Evolutionary conservation across 2,113 vertebrate species (phyloP).

Genomic region (Chauna torquata): DNA sequence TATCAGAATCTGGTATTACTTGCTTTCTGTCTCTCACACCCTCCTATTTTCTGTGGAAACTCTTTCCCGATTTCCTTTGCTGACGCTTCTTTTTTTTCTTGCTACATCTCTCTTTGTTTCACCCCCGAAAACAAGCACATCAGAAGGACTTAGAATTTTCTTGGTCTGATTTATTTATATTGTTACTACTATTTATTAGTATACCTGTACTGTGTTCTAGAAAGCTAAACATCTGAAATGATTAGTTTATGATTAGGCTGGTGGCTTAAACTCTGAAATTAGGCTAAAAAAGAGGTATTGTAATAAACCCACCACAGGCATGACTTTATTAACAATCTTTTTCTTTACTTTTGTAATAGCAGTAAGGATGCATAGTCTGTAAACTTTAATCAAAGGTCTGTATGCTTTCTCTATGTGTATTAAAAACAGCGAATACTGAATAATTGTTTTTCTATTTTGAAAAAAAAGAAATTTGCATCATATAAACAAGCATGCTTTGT

Average conservation of each 20-base stretch:
- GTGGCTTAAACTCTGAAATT: neutral
- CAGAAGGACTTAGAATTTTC: neutral
- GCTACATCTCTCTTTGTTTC: neutral
- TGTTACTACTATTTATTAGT: neutral
- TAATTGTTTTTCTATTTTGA: neutral
- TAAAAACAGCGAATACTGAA: neutral
- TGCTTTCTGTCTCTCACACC: neutral
- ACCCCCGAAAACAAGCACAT: neutral
- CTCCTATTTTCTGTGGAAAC: neutral
- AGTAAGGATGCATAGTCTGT: neutral
- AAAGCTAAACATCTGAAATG: neutral
- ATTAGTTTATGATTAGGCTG: neutral
- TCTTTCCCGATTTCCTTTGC: neutral
- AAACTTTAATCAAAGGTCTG: neutral
- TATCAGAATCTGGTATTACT: neutral
- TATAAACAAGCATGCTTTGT: neutral
- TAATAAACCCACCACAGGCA: neutral
- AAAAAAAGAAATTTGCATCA: neutral
- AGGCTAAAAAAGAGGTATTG: neutral
- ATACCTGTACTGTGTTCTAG: neutral
- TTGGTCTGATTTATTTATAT: neutral
- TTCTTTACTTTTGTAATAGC: neutral
- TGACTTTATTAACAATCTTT: neutral
- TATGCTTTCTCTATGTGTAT: neutral
- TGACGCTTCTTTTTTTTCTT: neutral